phyloP scores from a whole-genome alignment of 2,113 vertebrate species.

The Gopherus flavomarginatus region DNA sequence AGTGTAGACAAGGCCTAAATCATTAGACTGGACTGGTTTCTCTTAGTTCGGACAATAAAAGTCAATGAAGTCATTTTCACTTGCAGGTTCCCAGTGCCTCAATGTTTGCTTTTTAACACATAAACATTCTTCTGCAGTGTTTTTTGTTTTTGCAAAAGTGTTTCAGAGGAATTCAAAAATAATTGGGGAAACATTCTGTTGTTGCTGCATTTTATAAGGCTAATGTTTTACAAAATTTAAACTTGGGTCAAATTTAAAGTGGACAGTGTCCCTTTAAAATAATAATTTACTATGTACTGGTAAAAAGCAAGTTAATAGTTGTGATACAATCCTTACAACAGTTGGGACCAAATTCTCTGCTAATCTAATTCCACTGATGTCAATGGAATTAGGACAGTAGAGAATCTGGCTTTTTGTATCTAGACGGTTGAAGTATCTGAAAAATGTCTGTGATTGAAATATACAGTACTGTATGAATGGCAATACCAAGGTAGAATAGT shows the following conservation, averaged over 20 bases:
- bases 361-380: slow-evolving; percentile 30
- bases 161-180: not conserved
- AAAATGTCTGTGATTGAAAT: not conserved
- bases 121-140: slow-evolving; percentile 31
- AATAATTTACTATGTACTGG: not conserved
- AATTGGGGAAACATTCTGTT: not conserved
- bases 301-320: slow-evolving; percentile 2
- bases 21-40: not conserved
- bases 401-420: slow-evolving; percentile 1
- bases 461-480: not conserved
- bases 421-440: not conserved
- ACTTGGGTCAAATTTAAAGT: slow-evolving; percentile 29
- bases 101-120: slow-evolving; percentile 27
- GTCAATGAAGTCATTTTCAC: slow-evolving; percentile 71
- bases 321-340: not conserved
- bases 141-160: not conserved
- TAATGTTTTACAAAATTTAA: slow-evolving; percentile 29
- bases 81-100: slow-evolving; percentile 57
- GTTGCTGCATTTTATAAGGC: slow-evolving; percentile 28
- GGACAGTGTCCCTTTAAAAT: slow-evolving; percentile 33
- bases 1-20: too few relatives aligned
- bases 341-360: slow-evolving; percentile 6
- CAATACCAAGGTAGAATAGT: not conserved
- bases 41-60: slow-evolving; percentile 64
- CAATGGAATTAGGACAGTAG: not conserved